Conservation (phyloP, 2,888 invertebrate species). For the Euzophera pinguis region DNA sequence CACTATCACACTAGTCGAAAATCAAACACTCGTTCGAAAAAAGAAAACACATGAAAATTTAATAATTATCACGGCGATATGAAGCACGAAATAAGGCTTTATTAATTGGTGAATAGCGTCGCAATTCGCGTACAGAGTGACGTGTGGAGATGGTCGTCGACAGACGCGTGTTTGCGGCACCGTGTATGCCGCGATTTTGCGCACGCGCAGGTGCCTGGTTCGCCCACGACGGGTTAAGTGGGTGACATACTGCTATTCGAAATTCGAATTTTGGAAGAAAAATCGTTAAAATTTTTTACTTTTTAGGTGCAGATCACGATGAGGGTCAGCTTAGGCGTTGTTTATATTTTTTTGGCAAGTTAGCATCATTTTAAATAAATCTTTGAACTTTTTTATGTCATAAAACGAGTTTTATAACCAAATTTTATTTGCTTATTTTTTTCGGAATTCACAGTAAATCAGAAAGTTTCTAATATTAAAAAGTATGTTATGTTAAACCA, state of each 20-base stretch:
- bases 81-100: slow-evolving; percentile 22
- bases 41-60: slow-evolving; percentile 7
- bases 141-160: slow-evolving; percentile 30
- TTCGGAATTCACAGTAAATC: no score
- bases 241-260: slow-evolving; percentile 48
- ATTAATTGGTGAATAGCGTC: slow-evolving; percentile 26
- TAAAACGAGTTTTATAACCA: no score
- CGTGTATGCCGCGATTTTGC: slow-evolving; percentile 63
- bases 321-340: not conserved
- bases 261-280: slow-evolving; percentile 4
- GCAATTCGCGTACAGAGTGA: slow-evolving; percentile 26
- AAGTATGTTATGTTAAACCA: no score
- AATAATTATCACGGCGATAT: slow-evolving; percentile 9
- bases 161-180: slow-evolving; percentile 56
- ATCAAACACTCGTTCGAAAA: not conserved
- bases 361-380: no score
- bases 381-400: no score
- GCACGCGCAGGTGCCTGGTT: slow-evolving; percentile 50
- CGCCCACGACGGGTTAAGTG: slow-evolving; percentile 41
- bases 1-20: slow-evolving; percentile 8
- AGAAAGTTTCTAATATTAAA: no score
- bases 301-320: not conserved
- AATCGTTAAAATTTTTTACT: slow-evolving; percentile 9
- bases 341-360: no score
- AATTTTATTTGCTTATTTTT: no score